phyloP scores from a whole-genome alignment of 2,113 vertebrate genomes.

The Chaetorhynchus papuensis region DNA sequence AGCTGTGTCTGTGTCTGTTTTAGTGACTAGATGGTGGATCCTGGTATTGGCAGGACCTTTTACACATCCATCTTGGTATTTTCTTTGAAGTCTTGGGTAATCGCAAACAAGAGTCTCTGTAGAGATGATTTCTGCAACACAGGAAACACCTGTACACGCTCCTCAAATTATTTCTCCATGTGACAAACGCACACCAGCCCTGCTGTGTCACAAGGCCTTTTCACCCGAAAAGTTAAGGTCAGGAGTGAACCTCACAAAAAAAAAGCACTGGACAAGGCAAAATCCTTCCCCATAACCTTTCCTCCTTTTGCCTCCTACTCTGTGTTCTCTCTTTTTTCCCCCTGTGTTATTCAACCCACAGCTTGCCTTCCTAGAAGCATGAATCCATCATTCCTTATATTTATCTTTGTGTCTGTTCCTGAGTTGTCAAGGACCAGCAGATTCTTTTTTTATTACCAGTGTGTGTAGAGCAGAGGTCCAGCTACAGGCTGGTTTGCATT shows the following conservation, averaged over 20 bases:
- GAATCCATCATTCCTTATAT: background rate
- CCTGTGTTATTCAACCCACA: background rate
- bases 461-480: background rate
- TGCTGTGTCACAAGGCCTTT: background rate
- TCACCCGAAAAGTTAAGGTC: background rate
- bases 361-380: background rate
- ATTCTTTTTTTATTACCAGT: background rate
- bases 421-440: background rate
- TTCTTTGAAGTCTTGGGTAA: slow-evolving; percentile 53
- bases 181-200: slow-evolving; percentile 2
- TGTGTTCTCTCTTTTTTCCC: background rate
- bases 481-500: background rate
- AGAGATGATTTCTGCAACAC: slow-evolving; percentile 43
- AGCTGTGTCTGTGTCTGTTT: background rate
- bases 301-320: background rate
- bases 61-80: background rate
- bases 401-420: background rate
- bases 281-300: background rate
- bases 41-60: background rate
- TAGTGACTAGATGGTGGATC: background rate
- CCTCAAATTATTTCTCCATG: background rate
- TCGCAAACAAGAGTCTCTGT: background rate
- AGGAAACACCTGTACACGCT: slow-evolving; percentile 54
- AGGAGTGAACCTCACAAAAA: background rate
- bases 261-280: background rate